A percentile compares a stretch with the other conserved stretches of the same genome.
Evolutionary conservation across 2,797 vertebrate genomes (phyloP).

Genomic region (Lindbergichthys nudifrons): DNA sequence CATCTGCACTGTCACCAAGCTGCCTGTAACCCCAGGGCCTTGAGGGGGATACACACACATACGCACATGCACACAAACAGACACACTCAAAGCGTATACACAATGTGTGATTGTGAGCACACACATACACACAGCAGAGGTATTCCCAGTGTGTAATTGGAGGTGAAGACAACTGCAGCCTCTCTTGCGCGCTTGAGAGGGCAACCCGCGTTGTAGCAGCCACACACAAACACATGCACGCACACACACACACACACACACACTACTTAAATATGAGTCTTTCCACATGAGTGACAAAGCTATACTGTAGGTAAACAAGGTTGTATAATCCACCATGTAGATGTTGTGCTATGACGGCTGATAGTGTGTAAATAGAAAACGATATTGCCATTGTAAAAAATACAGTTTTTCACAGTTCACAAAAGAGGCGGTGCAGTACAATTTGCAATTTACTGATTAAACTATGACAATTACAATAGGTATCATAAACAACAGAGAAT

Average conservation of each 20-base stretch:
- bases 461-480: not conserved
- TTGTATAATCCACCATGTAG: constrained; percentile 19
- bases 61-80: constrained; percentile 44
- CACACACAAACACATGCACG: not conserved
- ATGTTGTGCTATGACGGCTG: constrained; percentile 16
- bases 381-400: not conserved
- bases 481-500: not conserved
- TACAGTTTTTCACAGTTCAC: constrained; percentile 3
- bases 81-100: constrained; percentile 50
- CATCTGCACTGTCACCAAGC: constrained; percentile 88
- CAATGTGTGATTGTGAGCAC: constrained; percentile 27
- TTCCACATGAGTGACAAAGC: constrained; percentile 44
- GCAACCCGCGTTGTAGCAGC: constrained; percentile 24
- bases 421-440: not conserved
- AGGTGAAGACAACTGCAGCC: constrained; percentile 62
- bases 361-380: constrained; percentile 4
- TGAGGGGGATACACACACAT: constrained; percentile 40
- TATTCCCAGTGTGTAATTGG: constrained; percentile 59
- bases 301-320: constrained; percentile 24
- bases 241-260: not conserved
- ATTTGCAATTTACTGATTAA: not conserved
- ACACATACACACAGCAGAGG: constrained; percentile 50
- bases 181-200: constrained; percentile 53
- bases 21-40: constrained; percentile 84
- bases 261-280: constrained; percentile 17